These are phyloP conservation scores for Tetramorium bicarinatum DNA, from an alignment of 2,888 invertebrate genomes.

Conservation along the genomic window DNA sequence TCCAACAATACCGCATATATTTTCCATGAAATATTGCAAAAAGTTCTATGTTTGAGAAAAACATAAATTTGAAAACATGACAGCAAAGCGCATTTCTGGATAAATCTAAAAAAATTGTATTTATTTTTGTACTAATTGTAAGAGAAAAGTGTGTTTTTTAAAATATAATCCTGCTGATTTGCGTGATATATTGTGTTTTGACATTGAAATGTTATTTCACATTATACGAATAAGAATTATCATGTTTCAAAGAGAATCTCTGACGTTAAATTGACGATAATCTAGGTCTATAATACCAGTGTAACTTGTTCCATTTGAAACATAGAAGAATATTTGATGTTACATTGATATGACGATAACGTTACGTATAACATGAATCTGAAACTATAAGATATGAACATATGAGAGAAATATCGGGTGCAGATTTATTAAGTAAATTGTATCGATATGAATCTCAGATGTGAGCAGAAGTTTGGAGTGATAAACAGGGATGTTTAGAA, in stretches of 20 bases:
- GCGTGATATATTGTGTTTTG: not conserved
- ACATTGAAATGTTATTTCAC: not conserved
- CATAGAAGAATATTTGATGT: not conserved
- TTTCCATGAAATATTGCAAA: not conserved
- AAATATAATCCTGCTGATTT: not conserved
- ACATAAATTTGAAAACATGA: not conserved
- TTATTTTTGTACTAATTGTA: not conserved
- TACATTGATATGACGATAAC: not conserved
- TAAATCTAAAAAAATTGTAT: slow-evolving; percentile 3
- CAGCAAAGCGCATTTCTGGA: not conserved
- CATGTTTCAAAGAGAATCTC: not conserved
- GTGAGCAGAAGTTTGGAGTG: not conserved
- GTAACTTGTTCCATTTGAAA: not conserved
- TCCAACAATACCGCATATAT: not conserved
- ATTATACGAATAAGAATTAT: not conserved
- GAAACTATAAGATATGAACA: not conserved
- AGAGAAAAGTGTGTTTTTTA: not conserved
- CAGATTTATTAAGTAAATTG: slow-evolving; percentile 18
- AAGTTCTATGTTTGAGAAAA: not conserved
- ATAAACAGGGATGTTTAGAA: not conserved
- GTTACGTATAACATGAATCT: not conserved
- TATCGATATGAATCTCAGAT: slow-evolving; percentile 5
- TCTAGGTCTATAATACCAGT: not conserved
- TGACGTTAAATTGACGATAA: not conserved
- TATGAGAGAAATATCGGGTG: slow-evolving; percentile 7